Conservation (phyloP, 2,113 vertebrate genomes). For the Glaucidium brasilianum region DNA sequence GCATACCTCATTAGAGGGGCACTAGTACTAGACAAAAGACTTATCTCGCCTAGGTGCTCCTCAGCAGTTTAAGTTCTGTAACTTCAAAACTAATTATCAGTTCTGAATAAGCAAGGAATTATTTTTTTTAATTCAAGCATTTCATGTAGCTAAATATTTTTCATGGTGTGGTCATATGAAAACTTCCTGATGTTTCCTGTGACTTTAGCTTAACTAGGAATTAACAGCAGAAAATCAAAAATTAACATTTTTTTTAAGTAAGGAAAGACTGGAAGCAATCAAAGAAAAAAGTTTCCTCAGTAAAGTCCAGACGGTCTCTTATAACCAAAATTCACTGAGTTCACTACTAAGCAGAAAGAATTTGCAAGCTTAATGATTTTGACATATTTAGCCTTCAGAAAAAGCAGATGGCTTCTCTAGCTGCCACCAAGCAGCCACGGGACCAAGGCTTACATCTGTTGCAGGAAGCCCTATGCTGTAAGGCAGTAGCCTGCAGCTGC, state of each 20-base stretch:
- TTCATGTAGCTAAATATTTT: neutral
- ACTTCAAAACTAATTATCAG: neutral
- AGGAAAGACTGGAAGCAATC: neutral
- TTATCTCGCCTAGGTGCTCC: neutral
- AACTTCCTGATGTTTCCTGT: neutral
- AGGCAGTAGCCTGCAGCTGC: fast-evolving
- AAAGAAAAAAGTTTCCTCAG: neutral
- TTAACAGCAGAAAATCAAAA: neutral
- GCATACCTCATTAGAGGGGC: neutral
- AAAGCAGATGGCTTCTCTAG: neutral
- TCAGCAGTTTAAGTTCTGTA: neutral
- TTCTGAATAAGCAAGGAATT: neutral
- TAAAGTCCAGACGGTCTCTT: neutral
- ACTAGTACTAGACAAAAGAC: neutral
- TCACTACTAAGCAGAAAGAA: neutral
- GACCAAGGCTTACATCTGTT: neutral
- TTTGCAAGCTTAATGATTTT: neutral
- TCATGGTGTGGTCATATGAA: neutral
- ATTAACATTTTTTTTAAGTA: neutral
- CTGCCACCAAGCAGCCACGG: neutral
- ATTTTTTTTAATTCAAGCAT: neutral
- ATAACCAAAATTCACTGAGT: neutral
- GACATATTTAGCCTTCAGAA: neutral
- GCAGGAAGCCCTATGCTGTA: neutral
- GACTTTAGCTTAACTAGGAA: neutral